Conservation (phyloP, 2,888 invertebrate species). For the Nasonovia ribisnigri region DNA sequence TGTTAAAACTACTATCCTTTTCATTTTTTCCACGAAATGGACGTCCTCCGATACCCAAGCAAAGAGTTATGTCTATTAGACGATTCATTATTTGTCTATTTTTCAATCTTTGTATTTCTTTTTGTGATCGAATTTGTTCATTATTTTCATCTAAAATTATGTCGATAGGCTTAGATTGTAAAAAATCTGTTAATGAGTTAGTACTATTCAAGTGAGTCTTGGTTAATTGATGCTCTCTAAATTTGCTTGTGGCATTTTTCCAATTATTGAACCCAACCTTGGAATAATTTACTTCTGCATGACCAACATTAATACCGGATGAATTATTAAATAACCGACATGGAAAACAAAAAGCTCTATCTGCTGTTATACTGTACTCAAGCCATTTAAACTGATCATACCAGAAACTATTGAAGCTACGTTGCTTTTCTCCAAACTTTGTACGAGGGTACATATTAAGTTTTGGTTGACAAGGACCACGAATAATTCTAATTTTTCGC, state of each 20-base stretch:
- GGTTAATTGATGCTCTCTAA: not conserved
- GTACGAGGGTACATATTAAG: not conserved
- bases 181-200: too few species aligned
- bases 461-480: slow-evolving; percentile 35
- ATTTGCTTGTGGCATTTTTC: slow-evolving; percentile 8
- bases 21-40: not conserved
- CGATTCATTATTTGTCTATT: not conserved
- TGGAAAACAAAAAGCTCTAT: slow-evolving; percentile 25
- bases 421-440: not conserved
- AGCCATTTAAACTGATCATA: slow-evolving; percentile 6
- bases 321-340: not conserved
- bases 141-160: not conserved
- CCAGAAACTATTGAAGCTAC: slow-evolving; percentile 22
- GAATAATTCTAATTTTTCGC: not conserved
- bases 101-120: not conserved
- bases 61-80: slow-evolving; percentile 9
- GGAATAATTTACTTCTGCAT: not conserved
- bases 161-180: too few species aligned
- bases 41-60: not conserved
- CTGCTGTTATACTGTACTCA: slow-evolving; percentile 26
- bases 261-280: slow-evolving; percentile 5
- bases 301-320: not conserved
- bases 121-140: not conserved
- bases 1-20: not conserved
- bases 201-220: not conserved